Conservation (phyloP, 1,140 invertebrate species). For the Cyrtorhinus lividipennis region DNA sequence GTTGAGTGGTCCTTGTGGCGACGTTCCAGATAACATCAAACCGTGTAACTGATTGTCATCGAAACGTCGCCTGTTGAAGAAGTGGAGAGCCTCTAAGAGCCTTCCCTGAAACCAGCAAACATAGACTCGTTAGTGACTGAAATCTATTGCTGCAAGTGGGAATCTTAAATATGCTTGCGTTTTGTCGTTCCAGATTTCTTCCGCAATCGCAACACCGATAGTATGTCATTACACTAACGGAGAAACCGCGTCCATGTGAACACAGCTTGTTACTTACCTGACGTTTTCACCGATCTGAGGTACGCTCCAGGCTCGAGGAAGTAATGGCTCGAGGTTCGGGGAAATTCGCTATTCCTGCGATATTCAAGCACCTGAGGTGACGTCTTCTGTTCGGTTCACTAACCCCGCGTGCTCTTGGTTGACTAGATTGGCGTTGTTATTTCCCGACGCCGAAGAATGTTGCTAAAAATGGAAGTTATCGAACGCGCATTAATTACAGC, state of each 20-base stretch:
- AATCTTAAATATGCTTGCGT: too few relatives aligned
- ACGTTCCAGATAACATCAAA: conserved; percentile 74
- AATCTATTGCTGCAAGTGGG: too few relatives aligned
- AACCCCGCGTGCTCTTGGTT: conserved; percentile 3
- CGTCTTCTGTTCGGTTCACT: background rate
- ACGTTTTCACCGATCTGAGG: conserved; percentile 38
- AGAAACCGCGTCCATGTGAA: too few relatives aligned
- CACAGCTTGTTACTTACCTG: conserved; percentile 29
- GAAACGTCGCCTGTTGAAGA: conserved; percentile 71
- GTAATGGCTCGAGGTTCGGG: conserved; percentile 37
- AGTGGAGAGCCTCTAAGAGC: conserved; percentile 35
- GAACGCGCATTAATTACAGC: background rate
- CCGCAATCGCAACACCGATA: too few relatives aligned
- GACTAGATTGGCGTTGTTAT: conserved; percentile 21
- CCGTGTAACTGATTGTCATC: conserved; percentile 63
- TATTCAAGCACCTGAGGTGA: conserved; percentile 21
- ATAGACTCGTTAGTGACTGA: too few relatives aligned
- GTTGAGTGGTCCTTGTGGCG: conserved; percentile 31
- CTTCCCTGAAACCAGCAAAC: conserved; percentile 31
- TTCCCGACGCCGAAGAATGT: conserved; percentile 11
- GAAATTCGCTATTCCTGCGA: conserved; percentile 30
- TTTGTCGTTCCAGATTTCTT: too few relatives aligned
- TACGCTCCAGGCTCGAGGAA: conserved; percentile 62
- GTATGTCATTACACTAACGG: too few relatives aligned
- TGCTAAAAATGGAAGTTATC: background rate